A percentile compares a stretch with the other conserved stretches of the same genome.
Evolutionary conservation across 2,797 vertebrate species (phyloP).

Genomic region (Syndactyla subalaris): DNA sequence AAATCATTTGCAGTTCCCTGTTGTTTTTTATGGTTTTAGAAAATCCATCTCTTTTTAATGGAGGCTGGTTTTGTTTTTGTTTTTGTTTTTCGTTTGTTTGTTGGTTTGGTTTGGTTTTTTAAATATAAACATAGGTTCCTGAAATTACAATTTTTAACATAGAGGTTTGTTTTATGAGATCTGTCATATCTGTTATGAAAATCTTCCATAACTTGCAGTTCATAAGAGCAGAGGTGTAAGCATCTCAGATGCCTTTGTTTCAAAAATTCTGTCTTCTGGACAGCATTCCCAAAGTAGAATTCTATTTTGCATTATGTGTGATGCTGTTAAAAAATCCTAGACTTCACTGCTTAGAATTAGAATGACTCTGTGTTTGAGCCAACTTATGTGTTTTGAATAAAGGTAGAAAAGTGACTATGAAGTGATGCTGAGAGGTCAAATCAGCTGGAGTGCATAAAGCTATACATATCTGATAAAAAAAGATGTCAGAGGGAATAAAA

Average conservation of each 20-base stretch:
- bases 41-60: neutral
- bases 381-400: neutral
- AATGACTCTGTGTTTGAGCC: neutral
- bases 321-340: neutral
- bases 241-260: constrained; percentile 57
- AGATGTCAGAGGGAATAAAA: neutral
- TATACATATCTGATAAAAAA: constrained; percentile 12
- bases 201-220: constrained; percentile 47
- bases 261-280: constrained; percentile 56
- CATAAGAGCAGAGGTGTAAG: constrained; percentile 41
- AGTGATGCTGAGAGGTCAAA: constrained; percentile 32
- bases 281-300: constrained; percentile 11
- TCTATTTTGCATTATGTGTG: neutral
- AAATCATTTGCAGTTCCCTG: neutral
- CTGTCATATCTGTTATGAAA: constrained; percentile 55
- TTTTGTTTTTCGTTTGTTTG: neutral
- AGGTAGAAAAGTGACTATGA: neutral
- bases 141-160: constrained; percentile 58
- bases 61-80: neutral
- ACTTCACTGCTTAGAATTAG: neutral
- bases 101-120: too few relatives aligned
- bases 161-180: constrained; percentile 58
- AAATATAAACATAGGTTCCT: neutral
- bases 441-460: neutral
- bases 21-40: neutral